Conservation (phyloP, 2,797 vertebrate species). For the Pseudopleuronectes americanus region DNA sequence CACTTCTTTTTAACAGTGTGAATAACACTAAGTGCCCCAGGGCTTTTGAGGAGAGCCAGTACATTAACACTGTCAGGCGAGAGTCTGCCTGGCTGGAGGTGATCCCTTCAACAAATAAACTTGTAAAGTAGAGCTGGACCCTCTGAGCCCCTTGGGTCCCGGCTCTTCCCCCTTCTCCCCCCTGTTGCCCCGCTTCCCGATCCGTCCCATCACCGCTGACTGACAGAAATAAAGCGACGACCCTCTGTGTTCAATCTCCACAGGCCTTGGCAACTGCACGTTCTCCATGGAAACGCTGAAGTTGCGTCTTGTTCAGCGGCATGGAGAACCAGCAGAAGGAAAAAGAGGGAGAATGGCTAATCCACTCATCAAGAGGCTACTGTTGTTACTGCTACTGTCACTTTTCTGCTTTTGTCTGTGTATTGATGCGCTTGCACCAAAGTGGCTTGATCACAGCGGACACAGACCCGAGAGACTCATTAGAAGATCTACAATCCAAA, state of each 20-base stretch:
- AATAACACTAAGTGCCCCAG: conserved; percentile 58
- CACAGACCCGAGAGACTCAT: conserved; percentile 50
- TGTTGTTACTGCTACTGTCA: conserved; percentile 43
- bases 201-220: conserved; percentile 49
- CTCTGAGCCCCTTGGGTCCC: conserved; percentile 24
- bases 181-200: conserved; percentile 11
- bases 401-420: conserved; percentile 26
- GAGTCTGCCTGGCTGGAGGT: conserved; percentile 45
- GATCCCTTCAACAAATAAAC: conserved; percentile 70
- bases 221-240: conserved; percentile 84
- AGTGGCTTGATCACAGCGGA: conserved; percentile 32
- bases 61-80: conserved; percentile 64
- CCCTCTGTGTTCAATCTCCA: conserved; percentile 77
- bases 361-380: conserved; percentile 59
- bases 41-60: conserved; percentile 53
- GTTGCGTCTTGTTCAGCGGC: conserved; percentile 60
- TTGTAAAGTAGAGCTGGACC: conserved; percentile 47
- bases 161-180: conserved; percentile 18
- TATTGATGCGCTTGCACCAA: conserved; percentile 19
- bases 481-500: conserved; percentile 47
- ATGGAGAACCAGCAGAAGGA: conserved; percentile 50
- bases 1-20: conserved; percentile 65
- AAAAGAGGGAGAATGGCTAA: conserved; percentile 41
- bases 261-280: conserved; percentile 79
- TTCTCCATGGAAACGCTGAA: conserved; percentile 80